Evolutionary conservation across 2,888 invertebrate genomes (phyloP).

Genomic region (Lasioglossum villosulum): DNA sequence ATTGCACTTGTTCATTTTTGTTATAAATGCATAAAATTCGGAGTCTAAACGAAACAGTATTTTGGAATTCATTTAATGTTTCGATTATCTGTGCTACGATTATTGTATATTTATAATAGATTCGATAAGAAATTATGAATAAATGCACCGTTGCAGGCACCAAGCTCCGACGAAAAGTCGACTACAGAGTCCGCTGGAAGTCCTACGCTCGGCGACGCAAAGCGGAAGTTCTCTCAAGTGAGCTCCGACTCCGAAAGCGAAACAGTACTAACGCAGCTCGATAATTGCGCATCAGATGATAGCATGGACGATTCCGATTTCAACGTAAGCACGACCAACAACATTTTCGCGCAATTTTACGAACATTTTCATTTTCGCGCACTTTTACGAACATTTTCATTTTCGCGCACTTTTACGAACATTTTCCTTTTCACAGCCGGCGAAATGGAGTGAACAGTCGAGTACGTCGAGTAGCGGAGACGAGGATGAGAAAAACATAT

Average conservation of each 20-base stretch:
- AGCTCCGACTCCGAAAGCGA: conserved; percentile 72
- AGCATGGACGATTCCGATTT: conserved; percentile 75
- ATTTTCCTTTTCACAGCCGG: conserved; percentile 32
- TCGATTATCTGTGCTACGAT: no score
- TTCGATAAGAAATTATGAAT: not conserved
- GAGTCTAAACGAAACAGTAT: no score
- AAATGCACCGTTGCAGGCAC: conserved; percentile 43
- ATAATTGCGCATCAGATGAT: conserved; percentile 65
- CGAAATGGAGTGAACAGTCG: conserved; percentile 16
- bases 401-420: no score
- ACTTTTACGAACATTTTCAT: no score
- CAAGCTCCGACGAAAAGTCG: conserved; percentile 70
- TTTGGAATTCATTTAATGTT: no score
- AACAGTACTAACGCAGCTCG: conserved; percentile 65
- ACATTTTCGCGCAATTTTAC: not conserved
- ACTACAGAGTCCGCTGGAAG: conserved; percentile 68
- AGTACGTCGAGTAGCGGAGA: conserved; percentile 26
- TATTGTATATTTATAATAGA: not conserved
- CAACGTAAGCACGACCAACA: conserved; percentile 63
- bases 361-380: not conserved
- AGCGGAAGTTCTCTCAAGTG: conserved; percentile 73
- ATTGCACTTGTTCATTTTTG: no score
- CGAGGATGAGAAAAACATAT: not conserved
- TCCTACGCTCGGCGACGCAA: conserved; percentile 56
- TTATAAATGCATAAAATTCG: no score